phyloP scores from a whole-genome alignment of 2,113 vertebrate species.

The Pseudolaguvia tuberculata region DNA sequence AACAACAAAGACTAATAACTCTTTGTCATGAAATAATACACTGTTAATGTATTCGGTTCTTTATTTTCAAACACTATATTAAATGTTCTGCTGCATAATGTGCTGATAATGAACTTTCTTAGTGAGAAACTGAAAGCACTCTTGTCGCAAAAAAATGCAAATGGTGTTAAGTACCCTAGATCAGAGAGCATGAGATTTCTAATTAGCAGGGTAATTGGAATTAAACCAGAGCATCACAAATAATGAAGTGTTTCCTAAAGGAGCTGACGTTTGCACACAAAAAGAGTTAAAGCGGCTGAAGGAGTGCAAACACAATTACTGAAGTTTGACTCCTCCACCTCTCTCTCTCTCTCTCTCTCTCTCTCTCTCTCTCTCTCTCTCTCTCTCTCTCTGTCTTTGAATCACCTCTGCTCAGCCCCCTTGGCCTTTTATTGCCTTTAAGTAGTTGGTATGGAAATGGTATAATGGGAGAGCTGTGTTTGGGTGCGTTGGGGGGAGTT shows the following conservation, averaged over 20 bases:
- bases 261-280: slow-evolving; percentile 21
- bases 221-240: slow-evolving; percentile 62
- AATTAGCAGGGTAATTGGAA: slow-evolving; percentile 67
- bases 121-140: slow-evolving; percentile 29
- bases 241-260: slow-evolving; percentile 55
- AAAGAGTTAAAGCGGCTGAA: slow-evolving; percentile 32
- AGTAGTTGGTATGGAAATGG: slow-evolving; percentile 18
- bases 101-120: slow-evolving; percentile 21
- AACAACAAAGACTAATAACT: slow-evolving; percentile 29
- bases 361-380: neutral
- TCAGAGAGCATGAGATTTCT: slow-evolving; percentile 67
- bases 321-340: slow-evolving; percentile 25
- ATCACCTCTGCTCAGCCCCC: neutral
- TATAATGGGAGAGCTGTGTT: slow-evolving; percentile 24
- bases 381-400: neutral
- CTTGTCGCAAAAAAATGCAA: slow-evolving; percentile 54
- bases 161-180: slow-evolving; percentile 57
- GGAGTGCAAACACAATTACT: slow-evolving; percentile 32
- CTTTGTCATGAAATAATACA: slow-evolving; percentile 22
- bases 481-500: slow-evolving; percentile 7
- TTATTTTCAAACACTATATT: neutral
- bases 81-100: neutral
- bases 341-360: slow-evolving; percentile 33
- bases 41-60: neutral
- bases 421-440: slow-evolving; percentile 16